A percentile compares a stretch with the other conserved stretches of the same genome.
phyloP scores from a whole-genome alignment of 2,113 vertebrate genomes.

The Clupea harengus region DNA sequence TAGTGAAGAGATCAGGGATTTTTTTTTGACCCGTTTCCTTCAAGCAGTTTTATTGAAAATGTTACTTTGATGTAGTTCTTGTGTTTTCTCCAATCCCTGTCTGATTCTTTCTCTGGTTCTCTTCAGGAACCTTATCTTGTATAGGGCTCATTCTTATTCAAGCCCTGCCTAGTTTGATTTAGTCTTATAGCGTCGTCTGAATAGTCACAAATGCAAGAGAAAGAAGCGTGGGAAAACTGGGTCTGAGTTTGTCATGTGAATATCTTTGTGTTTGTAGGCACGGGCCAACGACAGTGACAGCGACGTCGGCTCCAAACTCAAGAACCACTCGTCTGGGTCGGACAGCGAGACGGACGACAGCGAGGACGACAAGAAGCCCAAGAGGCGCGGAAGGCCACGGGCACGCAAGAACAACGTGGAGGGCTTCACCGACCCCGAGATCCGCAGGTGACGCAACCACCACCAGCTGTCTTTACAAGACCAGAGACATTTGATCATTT shows the following conservation, averaged over 20 bases:
- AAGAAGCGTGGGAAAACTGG: too few species aligned
- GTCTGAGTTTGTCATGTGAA: neutral
- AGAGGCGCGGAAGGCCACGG: conserved; percentile 87
- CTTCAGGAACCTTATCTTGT: too few species aligned
- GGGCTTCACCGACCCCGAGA: conserved; percentile 94
- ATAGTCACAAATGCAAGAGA: too few species aligned
- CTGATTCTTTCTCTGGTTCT: too few species aligned
- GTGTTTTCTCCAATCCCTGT: too few species aligned
- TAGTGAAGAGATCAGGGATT: too few species aligned
- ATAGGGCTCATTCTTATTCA: too few species aligned
- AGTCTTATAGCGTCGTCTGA: too few species aligned
- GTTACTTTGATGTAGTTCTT: neutral
- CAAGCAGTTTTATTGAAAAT: neutral
- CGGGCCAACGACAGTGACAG: conserved; percentile 94
- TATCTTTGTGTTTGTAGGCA: neutral
- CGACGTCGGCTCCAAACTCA: conserved; percentile 90
- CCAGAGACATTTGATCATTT: neutral
- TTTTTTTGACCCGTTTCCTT: neutral
- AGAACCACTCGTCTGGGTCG: conserved; percentile 88
- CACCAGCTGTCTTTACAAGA: neutral
- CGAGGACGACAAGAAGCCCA: conserved; percentile 92
- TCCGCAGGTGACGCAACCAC: conserved; percentile 78
- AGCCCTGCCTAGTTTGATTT: too few species aligned
- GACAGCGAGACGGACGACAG: conserved; percentile 95
- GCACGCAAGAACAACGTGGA: conserved; percentile 95